Evolutionary conservation across 2,797 vertebrate species (phyloP).

Genomic region (Danio tinwini): DNA sequence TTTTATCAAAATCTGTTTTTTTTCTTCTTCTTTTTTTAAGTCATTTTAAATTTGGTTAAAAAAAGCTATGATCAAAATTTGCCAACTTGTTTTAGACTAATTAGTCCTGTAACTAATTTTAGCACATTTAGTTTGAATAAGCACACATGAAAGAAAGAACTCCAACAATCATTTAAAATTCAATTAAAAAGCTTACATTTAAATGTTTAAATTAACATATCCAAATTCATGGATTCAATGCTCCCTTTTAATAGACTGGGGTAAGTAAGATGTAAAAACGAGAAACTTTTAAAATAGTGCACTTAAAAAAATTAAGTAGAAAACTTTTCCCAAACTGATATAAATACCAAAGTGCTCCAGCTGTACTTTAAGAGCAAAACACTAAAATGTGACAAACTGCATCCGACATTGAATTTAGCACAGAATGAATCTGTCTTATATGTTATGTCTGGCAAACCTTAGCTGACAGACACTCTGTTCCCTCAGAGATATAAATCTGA

Average conservation of each 20-base stretch:
- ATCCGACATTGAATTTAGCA: neutral
- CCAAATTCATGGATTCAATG: no score
- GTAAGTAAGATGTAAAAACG: no score
- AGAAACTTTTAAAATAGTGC: no score
- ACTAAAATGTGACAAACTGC: neutral
- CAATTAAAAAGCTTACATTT: neutral
- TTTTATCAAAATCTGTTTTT: no score
- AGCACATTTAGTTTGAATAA: neutral
- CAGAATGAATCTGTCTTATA: neutral
- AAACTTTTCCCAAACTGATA: neutral
- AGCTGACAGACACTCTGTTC: conserved; percentile 7
- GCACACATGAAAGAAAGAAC: neutral
- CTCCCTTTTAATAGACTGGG: no score
- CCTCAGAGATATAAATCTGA: conserved; percentile 3
- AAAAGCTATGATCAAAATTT: neutral
- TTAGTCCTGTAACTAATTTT: neutral
- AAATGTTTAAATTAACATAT: no score
- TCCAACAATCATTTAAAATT: neutral
- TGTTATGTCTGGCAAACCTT: neutral
- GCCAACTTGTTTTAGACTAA: neutral
- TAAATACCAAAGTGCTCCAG: neutral
- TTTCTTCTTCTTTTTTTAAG: no score
- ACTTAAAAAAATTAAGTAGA: no score
- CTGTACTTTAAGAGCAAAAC: neutral
- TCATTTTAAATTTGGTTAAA: neutral